These are phyloP conservation scores for Eupelmus urozonus DNA, from an alignment of 2,888 invertebrate species.

Conservation along the genomic window DNA sequence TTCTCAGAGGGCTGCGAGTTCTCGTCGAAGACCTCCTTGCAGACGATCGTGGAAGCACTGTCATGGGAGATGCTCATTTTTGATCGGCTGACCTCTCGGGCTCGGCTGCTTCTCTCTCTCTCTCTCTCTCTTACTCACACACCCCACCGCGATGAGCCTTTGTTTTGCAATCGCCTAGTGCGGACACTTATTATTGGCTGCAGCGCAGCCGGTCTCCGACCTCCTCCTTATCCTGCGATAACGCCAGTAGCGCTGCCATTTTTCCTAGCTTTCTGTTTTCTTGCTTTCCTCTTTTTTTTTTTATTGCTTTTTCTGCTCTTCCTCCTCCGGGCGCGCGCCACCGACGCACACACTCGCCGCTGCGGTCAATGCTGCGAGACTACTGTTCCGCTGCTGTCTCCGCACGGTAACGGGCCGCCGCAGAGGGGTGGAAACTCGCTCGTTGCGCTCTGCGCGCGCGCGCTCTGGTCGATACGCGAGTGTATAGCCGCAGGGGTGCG, in stretches of 20 bases:
- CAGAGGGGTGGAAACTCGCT: neutral
- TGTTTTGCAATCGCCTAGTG: neutral
- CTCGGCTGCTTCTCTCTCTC: too few relatives aligned
- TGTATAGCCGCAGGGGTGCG: neutral
- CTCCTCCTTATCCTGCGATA: constrained; percentile 7
- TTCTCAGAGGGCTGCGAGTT: constrained; percentile 89
- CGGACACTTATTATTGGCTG: constrained; percentile 10
- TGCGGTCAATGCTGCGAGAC: neutral
- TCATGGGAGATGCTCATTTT: constrained; percentile 75
- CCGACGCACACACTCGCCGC: neutral
- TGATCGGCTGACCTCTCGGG: neutral
- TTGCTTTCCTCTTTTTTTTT: neutral
- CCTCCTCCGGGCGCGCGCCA: neutral
- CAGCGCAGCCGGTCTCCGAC: neutral
- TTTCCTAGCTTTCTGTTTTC: neutral
- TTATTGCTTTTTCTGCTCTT: neutral
- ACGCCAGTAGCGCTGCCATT: constrained; percentile 23
- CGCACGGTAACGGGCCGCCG: neutral
- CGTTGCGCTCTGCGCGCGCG: neutral
- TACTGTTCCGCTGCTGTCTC: neutral
- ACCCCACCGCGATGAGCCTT: too few relatives aligned
- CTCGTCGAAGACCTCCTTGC: constrained; percentile 92
- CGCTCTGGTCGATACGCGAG: too few relatives aligned
- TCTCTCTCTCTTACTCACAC: too few relatives aligned
- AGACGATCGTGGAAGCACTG: constrained; percentile 81